Conservation (phyloP, 2,888 invertebrate species). For the Sphecodes monilicornis region DNA sequence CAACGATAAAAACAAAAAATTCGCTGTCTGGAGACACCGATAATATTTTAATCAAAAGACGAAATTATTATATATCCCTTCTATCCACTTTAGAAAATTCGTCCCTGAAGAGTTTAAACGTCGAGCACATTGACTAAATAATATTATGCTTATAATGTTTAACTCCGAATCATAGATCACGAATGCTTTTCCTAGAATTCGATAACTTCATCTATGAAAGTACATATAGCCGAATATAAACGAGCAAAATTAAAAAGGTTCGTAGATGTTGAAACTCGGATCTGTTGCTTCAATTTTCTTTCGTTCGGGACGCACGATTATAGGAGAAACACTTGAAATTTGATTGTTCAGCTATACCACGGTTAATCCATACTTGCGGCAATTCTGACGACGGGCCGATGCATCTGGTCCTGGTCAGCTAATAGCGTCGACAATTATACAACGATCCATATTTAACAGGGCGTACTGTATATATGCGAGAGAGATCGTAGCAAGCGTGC, state of each 20-base stretch:
- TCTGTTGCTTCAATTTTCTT: neutral
- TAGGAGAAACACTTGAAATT: neutral
- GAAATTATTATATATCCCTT: no score
- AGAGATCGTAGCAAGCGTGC: neutral
- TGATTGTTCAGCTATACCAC: neutral
- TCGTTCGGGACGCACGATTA: neutral
- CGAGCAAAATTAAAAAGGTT: neutral
- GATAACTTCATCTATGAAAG: neutral
- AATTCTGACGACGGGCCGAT: slow-evolving; percentile 41
- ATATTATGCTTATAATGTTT: no score
- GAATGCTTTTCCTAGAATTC: neutral
- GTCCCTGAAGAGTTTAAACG: no score
- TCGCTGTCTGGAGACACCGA: no score
- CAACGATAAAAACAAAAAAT: no score
- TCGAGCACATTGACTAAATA: no score
- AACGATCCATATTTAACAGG: slow-evolving; percentile 61
- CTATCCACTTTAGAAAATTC: no score
- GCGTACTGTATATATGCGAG: neutral
- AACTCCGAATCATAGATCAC: no score
- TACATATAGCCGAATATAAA: neutral
- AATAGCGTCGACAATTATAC: slow-evolving; percentile 57
- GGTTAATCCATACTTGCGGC: slow-evolving; percentile 29
- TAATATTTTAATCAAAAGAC: no score
- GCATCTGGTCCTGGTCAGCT: slow-evolving; percentile 35
- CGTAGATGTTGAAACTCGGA: neutral